A percentile compares a stretch with the other conserved stretches of the same genome.
Evolutionary conservation across 2,113 vertebrate species (phyloP).

Genomic region (Catharus fuscescens): DNA sequence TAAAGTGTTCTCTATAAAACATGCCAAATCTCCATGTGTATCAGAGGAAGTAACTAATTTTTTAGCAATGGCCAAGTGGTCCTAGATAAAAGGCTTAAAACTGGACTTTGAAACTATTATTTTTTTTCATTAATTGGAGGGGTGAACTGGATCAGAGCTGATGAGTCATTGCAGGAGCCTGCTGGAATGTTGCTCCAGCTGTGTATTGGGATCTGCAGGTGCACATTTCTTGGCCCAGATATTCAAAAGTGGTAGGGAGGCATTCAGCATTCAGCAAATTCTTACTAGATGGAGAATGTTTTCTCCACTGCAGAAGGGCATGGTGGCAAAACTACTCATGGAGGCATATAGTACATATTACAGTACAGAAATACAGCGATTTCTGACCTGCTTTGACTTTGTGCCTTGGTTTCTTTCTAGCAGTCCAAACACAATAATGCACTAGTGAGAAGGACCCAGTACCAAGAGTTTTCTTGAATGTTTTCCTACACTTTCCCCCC

Average conservation of each 20-base stretch:
- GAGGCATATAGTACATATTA: neutral
- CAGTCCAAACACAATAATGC: neutral
- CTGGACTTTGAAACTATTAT: neutral
- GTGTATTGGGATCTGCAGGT: neutral
- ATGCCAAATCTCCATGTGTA: neutral
- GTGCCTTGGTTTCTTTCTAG: neutral
- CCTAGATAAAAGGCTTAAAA: constrained; percentile 18
- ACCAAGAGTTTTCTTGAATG: neutral
- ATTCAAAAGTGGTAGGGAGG: neutral
- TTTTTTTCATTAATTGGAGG: neutral
- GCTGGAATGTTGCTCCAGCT: constrained; percentile 50
- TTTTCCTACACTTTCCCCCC: neutral
- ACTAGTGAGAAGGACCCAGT: neutral
- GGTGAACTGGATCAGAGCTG: neutral
- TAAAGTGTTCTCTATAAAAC: neutral
- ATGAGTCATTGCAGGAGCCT: constrained; percentile 6
- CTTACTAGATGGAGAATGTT: neutral
- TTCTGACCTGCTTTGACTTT: neutral
- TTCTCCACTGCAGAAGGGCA: neutral
- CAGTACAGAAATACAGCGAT: neutral
- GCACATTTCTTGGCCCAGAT: neutral
- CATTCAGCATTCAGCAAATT: constrained; percentile 12
- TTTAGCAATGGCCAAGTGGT: neutral
- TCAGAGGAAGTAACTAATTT: neutral
- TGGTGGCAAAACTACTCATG: neutral